Percentiles rank a stretch among this genome's conserved stretches.
These are phyloP conservation scores for Drosophila saltans DNA, from an alignment of 1,140 invertebrate species.

Conservation along the genomic window DNA sequence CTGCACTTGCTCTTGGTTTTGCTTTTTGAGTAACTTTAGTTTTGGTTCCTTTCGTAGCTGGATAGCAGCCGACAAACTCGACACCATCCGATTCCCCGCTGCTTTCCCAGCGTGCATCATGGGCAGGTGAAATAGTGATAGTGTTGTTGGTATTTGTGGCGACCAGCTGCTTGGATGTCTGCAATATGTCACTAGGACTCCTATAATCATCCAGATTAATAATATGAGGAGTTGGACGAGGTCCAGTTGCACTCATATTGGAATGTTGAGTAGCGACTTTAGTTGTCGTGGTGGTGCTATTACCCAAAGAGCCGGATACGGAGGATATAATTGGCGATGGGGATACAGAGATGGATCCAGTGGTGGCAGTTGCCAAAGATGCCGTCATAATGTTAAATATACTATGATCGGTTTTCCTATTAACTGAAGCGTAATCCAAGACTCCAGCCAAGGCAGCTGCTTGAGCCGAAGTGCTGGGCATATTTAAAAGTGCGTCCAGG, in stretches of 20 bases:
- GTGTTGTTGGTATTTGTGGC: conserved; percentile 40
- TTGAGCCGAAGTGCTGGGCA: conserved; percentile 68
- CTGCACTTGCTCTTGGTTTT: conserved; percentile 27
- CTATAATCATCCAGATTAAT: conserved; percentile 78
- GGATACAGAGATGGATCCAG: not conserved
- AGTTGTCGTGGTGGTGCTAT: not conserved
- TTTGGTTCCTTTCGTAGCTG: conserved; percentile 36
- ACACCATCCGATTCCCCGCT: conserved; percentile 79
- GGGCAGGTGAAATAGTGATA: not conserved
- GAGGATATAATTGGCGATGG: not conserved
- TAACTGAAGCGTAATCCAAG: conserved; percentile 58
- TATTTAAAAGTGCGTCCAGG: conserved; percentile 45
- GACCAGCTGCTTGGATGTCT: conserved; percentile 74
- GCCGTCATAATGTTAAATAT: conserved; percentile 62
- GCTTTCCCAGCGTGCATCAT: conserved; percentile 57
- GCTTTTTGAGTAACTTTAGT: conserved; percentile 48
- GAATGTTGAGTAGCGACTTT: conserved; percentile 53
- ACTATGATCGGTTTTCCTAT: conserved; percentile 61
- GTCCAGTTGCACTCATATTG: conserved; percentile 33
- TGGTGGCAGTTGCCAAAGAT: conserved; percentile 21
- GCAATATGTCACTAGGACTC: conserved; percentile 69
- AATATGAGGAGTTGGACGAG: conserved; percentile 52
- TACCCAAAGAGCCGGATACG: too few relatives aligned
- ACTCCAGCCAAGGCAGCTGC: conserved; percentile 54
- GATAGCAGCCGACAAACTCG: conserved; percentile 73